A percentile compares a stretch with the other conserved stretches of the same genome.
Conservation (phyloP, 1,140 invertebrate genomes). For the Eulimnadia texana region DNA sequence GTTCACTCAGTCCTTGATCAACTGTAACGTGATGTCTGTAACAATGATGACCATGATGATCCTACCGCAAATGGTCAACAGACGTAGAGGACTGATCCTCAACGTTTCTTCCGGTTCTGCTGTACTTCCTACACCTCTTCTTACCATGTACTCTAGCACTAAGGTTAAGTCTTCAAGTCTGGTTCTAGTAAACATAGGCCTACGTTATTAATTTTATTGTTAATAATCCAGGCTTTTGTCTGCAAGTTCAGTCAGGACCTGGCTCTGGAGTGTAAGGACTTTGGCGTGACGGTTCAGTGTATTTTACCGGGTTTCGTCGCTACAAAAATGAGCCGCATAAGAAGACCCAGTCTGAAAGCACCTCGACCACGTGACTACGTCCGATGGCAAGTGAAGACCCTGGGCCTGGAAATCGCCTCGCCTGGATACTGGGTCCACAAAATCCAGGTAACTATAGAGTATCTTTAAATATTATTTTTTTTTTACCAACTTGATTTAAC, state of each 20-base stretch:
- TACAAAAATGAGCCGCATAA: slow-evolving; percentile 84
- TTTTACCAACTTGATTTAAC: neutral
- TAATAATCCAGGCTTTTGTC: slow-evolving; percentile 50
- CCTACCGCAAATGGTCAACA: slow-evolving; percentile 74
- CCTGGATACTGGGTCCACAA: slow-evolving; percentile 46
- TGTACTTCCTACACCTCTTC: slow-evolving; percentile 59
- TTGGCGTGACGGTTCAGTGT: slow-evolving; percentile 70
- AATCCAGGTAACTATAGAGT: slow-evolving; percentile 12
- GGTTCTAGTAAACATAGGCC: neutral
- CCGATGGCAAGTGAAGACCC: slow-evolving; percentile 51
- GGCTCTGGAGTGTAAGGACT: slow-evolving; percentile 56
- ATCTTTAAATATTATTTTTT: neutral
- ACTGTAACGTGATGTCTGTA: slow-evolving; percentile 56
- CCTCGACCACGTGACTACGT: slow-evolving; percentile 67
- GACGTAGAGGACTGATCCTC: slow-evolving; percentile 70
- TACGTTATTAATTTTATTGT: neutral
- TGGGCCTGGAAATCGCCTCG: slow-evolving; percentile 55
- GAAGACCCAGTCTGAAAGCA: slow-evolving; percentile 56
- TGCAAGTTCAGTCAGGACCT: slow-evolving; percentile 69
- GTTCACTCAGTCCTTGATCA: slow-evolving; percentile 34
- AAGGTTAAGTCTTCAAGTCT: slow-evolving; percentile 36
- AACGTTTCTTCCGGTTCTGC: slow-evolving; percentile 80
- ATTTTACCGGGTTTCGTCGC: slow-evolving; percentile 76
- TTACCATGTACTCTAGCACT: slow-evolving; percentile 73
- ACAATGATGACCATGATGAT: slow-evolving; percentile 69